Conservation (phyloP, 2,888 invertebrate species). For the Sialis fuliginosa region DNA sequence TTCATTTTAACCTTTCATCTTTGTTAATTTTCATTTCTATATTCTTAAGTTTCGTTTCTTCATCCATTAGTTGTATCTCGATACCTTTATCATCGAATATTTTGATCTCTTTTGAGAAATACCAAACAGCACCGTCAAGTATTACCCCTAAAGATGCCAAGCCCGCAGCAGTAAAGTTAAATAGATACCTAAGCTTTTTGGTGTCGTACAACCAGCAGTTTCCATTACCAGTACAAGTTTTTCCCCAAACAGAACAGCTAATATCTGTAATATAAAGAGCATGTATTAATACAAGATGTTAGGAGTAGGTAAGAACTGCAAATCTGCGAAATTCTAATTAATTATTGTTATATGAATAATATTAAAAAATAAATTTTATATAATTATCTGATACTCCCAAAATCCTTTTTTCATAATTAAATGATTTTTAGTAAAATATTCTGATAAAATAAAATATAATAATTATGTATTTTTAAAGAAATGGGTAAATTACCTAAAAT, state of each 20-base stretch:
- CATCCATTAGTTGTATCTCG: no score
- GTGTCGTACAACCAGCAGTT: constrained; percentile 52
- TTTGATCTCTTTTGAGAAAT: constrained; percentile 35
- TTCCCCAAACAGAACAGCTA: constrained; percentile 48
- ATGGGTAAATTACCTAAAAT: constrained; percentile 34
- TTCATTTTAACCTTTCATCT: no score
- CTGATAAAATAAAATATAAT: background rate
- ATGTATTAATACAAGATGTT: background rate
- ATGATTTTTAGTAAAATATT: no score
- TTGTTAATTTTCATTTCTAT: no score
- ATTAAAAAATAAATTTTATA: no score
- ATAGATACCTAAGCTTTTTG: constrained; percentile 32
- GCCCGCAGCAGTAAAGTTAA: constrained; percentile 36
- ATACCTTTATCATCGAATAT: constrained; percentile 27
- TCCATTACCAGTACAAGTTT: constrained; percentile 38
- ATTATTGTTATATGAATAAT: no score
- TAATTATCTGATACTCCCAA: no score
- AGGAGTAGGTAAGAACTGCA: no score
- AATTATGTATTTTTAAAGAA: background rate
- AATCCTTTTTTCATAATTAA: no score
- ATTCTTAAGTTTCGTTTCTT: no score
- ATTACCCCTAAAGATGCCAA: constrained; percentile 37
- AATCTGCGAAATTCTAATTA: background rate
- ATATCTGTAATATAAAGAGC: constrained; percentile 28
- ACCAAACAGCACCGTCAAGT: constrained; percentile 42